These are phyloP conservation scores for Bombus huntii DNA, from an alignment of 1,140 invertebrate species.

Conservation along the genomic window DNA sequence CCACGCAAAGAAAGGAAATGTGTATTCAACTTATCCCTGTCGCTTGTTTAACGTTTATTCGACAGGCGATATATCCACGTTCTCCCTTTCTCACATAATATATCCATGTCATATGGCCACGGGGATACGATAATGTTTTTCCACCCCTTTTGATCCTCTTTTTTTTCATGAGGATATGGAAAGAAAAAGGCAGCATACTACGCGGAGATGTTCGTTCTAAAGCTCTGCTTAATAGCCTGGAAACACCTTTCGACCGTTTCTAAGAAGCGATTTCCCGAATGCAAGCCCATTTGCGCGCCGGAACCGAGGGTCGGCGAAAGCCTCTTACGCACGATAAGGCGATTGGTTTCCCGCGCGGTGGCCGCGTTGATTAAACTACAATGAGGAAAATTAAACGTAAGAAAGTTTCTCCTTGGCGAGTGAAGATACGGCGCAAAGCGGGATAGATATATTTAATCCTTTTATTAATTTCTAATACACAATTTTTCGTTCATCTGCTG, in stretches of 20 bases:
- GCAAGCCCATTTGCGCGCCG: conserved; percentile 23
- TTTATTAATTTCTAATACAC: no score
- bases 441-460: not conserved
- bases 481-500: no score
- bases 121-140: no score
- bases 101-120: not conserved
- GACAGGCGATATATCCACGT: not conserved
- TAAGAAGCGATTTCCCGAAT: conserved; percentile 16
- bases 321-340: conserved; percentile 41
- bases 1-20: not conserved
- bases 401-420: not conserved
- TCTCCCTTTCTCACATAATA: not conserved
- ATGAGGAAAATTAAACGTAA: conserved; percentile 46
- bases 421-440: not conserved
- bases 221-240: conserved; percentile 37
- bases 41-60: not conserved
- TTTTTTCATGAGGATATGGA: not conserved
- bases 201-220: not conserved
- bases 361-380: conserved; percentile 52
- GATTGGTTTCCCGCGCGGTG: conserved; percentile 15
- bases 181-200: not conserved
- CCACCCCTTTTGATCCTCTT: not conserved
- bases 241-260: conserved; percentile 20
- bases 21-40: not conserved
- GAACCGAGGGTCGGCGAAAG: not conserved